Base-by-base conservation (phyloP, 2,113 vertebrate genomes). In the Tichodroma muraria region DNA sequence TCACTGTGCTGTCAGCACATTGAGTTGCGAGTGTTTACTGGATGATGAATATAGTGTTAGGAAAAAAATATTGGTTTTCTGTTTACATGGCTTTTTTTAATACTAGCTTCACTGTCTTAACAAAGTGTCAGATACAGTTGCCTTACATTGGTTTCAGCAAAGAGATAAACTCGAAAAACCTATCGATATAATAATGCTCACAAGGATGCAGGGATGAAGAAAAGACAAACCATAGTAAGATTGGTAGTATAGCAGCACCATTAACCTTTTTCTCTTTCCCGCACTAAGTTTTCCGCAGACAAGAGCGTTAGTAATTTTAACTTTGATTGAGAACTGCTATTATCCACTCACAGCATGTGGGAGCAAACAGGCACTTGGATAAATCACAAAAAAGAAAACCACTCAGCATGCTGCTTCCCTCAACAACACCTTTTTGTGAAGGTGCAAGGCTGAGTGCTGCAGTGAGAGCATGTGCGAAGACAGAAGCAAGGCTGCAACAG, bases 251-350 rank as follows among this genome's bases (percentile, higher is more conserved):
- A 81, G 86, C 65, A 81, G n/a, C 66, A 81, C 89, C 38, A 47
- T 88, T 94, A 92, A 89, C 54, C 37, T 70, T 64, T 76, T 45
- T 52, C 61, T 40, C 75, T 69, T 82, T 33, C 31, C 66, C 21
- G 9, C 64, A 71, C 54, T 94, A 93, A 47, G 88, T 93, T 96
- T 95, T 95, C 64, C 75, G 63, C 91, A 89, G 91, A 93, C 94
- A 66, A 92, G 63, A 94, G 84, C 12, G 2, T 82, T 91, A 77
- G 75, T 85, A 89, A 94, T 96, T 95, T 93, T 95, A 82, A 31
- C 84, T 91, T 95, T 95, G 96, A 96, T 94, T 95, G 94, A 95
- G 93, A 79, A 80, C 89, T 89, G 91, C 87, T 93, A 94, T 95
- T 95, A 94, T 95, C 85, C 64, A 93, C 94, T 97, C 95, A 66